Percentiles rank a stretch among this genome's conserved stretches.
Conservation (phyloP, 2,797 vertebrate genomes). For the Eurystomus glaucurus region DNA sequence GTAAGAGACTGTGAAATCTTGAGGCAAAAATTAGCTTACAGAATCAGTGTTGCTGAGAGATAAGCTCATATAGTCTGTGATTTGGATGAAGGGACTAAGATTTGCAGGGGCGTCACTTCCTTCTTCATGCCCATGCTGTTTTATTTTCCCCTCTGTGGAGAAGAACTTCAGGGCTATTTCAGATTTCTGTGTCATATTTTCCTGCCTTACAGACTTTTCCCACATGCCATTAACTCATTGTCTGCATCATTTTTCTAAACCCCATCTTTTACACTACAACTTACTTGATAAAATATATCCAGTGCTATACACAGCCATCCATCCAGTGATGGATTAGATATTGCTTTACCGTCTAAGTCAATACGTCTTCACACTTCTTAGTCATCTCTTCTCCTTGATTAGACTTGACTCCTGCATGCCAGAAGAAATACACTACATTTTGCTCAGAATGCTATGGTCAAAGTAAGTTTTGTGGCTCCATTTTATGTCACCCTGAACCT, state of each 20-base stretch:
- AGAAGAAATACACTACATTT: background rate
- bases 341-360: background rate
- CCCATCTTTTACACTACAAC: background rate
- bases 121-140: background rate
- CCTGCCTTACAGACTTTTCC: background rate
- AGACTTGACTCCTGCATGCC: background rate
- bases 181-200: background rate
- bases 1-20: background rate
- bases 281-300: conserved; percentile 10
- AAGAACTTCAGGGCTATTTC: background rate
- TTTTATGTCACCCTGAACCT: background rate
- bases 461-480: background rate
- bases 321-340: background rate
- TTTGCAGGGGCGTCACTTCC: background rate
- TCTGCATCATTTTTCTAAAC: background rate
- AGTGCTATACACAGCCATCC: background rate
- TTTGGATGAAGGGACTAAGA: background rate
- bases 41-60: background rate
- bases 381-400: conserved; percentile 8
- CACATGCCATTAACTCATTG: background rate
- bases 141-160: background rate
- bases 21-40: background rate
- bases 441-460: background rate
- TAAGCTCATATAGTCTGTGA: background rate
- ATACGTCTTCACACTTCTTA: conserved; percentile 4